Percentiles rank a stretch among this genome's conserved stretches.
phyloP scores from a whole-genome alignment of 1,140 invertebrate species.

The Dendrolimus kikuchii region DNA sequence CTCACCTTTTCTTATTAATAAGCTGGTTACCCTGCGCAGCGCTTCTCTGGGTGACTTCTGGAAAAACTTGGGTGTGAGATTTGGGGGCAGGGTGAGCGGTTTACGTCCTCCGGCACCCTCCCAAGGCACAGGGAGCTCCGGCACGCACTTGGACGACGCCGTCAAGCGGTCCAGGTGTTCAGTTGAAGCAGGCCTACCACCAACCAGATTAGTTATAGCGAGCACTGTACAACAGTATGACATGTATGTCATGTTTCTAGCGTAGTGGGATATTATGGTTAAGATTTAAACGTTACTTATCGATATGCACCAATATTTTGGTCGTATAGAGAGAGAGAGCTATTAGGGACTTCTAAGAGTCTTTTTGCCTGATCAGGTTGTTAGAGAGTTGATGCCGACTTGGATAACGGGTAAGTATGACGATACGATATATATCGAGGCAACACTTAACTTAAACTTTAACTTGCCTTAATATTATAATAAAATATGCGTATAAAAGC shows the following conservation, averaged over 20 bases:
- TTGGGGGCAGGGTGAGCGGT: slow-evolving; percentile 86
- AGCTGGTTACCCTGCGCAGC: slow-evolving; percentile 86
- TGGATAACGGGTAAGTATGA: too few relatives aligned
- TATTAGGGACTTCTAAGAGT: too few relatives aligned
- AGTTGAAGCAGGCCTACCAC: slow-evolving; percentile 81
- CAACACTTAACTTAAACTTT: too few relatives aligned
- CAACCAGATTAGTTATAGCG: slow-evolving; percentile 8
- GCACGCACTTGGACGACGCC: slow-evolving; percentile 61
- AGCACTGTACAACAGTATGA: not conserved
- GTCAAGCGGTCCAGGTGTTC: slow-evolving; percentile 85
- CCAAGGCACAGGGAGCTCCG: slow-evolving; percentile 68
- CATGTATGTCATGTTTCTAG: not conserved
- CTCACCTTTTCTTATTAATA: slow-evolving; percentile 88
- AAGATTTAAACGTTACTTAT: too few relatives aligned
- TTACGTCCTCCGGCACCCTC: slow-evolving; percentile 75
- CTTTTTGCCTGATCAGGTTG: too few relatives aligned
- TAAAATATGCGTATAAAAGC: too few relatives aligned
- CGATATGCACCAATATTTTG: too few relatives aligned
- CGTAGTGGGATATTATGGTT: not conserved
- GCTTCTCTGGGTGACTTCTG: slow-evolving; percentile 89
- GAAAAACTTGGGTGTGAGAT: slow-evolving; percentile 88
- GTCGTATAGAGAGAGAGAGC: too few relatives aligned
- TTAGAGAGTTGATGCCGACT: too few relatives aligned
- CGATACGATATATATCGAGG: too few relatives aligned
- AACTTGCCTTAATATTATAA: too few relatives aligned